These are phyloP conservation scores for Tamias sibiricus DNA, from an alignment of 2,113 vertebrate genomes.

Conservation along the genomic window DNA sequence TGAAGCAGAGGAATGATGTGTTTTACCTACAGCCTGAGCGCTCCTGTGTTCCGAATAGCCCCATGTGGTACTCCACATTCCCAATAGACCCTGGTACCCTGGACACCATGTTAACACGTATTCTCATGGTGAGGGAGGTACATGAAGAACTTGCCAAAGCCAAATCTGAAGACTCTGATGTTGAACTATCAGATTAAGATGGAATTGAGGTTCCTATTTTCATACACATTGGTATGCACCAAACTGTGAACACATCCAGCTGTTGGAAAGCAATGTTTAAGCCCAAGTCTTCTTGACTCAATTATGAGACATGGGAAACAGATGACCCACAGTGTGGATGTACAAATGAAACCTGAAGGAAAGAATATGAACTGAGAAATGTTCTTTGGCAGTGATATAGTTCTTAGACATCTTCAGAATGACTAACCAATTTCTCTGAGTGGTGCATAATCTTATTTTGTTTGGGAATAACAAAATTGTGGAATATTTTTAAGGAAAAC, in stretches of 20 bases:
- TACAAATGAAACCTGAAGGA: conserved; percentile 86
- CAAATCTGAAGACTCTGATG: conserved; percentile 91
- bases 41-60: conserved; percentile 97
- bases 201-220: conserved; percentile 82
- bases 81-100: conserved; percentile 93
- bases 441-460: conserved; percentile 87
- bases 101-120: conserved; percentile 97
- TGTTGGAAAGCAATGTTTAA: conserved; percentile 83
- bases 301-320: conserved; percentile 68
- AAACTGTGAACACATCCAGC: conserved; percentile 90
- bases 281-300: conserved; percentile 79
- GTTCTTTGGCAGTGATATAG: conserved; percentile 76
- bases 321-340: conserved; percentile 84
- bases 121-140: conserved; percentile 96
- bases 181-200: conserved; percentile 89
- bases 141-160: conserved; percentile 92
- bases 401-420: conserved; percentile 81
- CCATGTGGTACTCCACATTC: conserved; percentile 96
- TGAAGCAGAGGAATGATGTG: conserved; percentile 96
- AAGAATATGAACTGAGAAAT: conserved; percentile 79
- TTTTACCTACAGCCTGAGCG: conserved; percentile 98
- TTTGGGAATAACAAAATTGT: conserved; percentile 86
- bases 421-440: conserved; percentile 82
- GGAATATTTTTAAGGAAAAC: conserved; percentile 86
- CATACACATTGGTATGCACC: conserved; percentile 86